Conservation (phyloP, 2,113 vertebrate species). For the Heterocephalus glaber region DNA sequence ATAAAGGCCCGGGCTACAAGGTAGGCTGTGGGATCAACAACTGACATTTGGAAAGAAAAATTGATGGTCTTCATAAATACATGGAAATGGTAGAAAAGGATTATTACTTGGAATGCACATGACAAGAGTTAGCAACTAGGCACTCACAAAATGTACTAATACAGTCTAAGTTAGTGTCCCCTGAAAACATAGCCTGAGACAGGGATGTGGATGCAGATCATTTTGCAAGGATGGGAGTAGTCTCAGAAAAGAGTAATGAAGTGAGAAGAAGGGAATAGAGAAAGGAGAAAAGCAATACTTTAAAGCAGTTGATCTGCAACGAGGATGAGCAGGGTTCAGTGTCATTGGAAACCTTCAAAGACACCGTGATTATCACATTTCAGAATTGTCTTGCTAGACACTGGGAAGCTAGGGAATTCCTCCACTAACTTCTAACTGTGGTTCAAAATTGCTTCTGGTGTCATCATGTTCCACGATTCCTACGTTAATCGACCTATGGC, state of each 20-base stretch:
- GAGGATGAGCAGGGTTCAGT: background rate
- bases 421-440: background rate
- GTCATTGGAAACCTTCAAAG: background rate
- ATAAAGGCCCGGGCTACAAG: background rate
- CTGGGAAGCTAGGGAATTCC: background rate
- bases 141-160: background rate
- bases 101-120: constrained; percentile 50
- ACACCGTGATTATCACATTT: background rate
- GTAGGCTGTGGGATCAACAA: constrained; percentile 1
- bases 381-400: background rate
- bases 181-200: background rate
- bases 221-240: background rate
- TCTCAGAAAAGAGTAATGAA: background rate
- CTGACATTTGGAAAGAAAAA: constrained; percentile 42
- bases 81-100: background rate
- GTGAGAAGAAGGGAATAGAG: background rate
- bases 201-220: background rate
- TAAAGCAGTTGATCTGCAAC: background rate
- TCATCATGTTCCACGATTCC: background rate
- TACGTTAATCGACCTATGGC: accelerated
- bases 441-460: background rate
- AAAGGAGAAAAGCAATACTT: background rate
- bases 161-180: background rate
- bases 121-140: background rate
- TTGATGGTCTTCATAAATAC: constrained; percentile 19